Evolutionary conservation across 2,797 vertebrate species (phyloP).

Genomic region (Sebastes hubbsi): DNA sequence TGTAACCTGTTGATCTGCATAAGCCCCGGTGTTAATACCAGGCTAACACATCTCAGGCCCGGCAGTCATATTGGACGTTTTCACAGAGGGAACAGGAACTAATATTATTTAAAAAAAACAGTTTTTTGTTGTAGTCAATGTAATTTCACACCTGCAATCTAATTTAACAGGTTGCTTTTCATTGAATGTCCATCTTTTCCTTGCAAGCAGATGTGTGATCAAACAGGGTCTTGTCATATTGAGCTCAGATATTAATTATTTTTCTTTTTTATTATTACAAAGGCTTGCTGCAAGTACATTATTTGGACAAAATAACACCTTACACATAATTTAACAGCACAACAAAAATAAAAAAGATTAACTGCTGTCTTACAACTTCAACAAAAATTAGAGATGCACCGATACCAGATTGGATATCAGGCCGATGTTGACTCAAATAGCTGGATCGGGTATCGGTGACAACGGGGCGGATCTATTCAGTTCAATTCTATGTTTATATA

Average conservation of each 20-base stretch:
- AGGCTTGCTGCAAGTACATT: neutral
- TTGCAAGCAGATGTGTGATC: neutral
- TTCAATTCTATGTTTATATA: too few relatives aligned
- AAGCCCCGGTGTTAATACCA: neutral
- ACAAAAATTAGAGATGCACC: too few relatives aligned
- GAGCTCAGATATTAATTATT: neutral
- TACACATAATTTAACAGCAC: neutral
- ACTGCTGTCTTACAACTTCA: neutral
- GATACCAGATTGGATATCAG: too few relatives aligned
- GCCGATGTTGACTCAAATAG: too few relatives aligned
- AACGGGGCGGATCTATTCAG: too few relatives aligned
- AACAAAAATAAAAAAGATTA: neutral
- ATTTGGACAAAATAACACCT: too few relatives aligned
- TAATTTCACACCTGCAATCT: neutral
- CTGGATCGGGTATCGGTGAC: too few relatives aligned
- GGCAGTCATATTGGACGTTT: neutral
- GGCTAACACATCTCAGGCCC: neutral
- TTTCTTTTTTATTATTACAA: neutral
- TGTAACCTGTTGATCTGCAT: constrained; percentile 27
- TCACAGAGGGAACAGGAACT: neutral
- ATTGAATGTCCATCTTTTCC: neutral
- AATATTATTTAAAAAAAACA: neutral
- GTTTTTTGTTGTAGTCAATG: neutral
- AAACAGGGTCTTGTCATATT: neutral
- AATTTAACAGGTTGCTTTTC: neutral